Conservation (phyloP, 1,140 invertebrate species). For the Drosophila watanabei region DNA sequence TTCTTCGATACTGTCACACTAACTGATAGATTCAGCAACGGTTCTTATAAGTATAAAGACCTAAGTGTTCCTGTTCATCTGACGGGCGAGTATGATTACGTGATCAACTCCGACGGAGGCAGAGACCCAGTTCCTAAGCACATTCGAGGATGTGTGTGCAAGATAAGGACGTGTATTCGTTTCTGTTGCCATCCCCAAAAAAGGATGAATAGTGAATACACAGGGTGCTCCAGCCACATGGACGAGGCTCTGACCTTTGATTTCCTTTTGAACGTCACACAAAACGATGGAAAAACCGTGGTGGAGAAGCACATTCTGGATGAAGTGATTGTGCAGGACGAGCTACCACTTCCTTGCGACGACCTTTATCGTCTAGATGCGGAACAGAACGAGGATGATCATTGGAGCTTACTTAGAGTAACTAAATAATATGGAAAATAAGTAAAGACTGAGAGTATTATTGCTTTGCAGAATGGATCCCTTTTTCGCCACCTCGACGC, state of each 20-base stretch:
- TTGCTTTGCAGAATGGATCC: slow-evolving; percentile 48
- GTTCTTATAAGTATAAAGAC: slow-evolving; percentile 52
- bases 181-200: slow-evolving; percentile 54
- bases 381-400: neutral
- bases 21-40: slow-evolving; percentile 28
- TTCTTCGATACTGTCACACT: slow-evolving; percentile 68
- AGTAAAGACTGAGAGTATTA: neutral
- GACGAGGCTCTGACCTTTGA: slow-evolving; percentile 9
- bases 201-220: neutral
- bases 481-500: slow-evolving; percentile 18
- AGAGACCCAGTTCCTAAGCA: slow-evolving; percentile 25
- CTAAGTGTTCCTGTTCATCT: slow-evolving; percentile 43
- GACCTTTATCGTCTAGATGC: neutral
- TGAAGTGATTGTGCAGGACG: slow-evolving; percentile 43
- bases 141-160: slow-evolving; percentile 60
- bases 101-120: neutral
- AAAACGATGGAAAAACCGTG: slow-evolving; percentile 14
- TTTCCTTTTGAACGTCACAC: slow-evolving; percentile 32
- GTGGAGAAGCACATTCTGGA: slow-evolving; percentile 13
- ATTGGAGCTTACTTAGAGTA: slow-evolving; percentile 62
- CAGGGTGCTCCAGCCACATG: slow-evolving; percentile 6
- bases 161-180: slow-evolving; percentile 46
- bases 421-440: neutral
- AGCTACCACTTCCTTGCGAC: slow-evolving; percentile 48
- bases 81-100: slow-evolving; percentile 38